Evolutionary conservation across 2,113 vertebrate species (phyloP), one percentile per base, ranked within the genome.

Genomic region (Microcebus lehilahytsara): DNA sequence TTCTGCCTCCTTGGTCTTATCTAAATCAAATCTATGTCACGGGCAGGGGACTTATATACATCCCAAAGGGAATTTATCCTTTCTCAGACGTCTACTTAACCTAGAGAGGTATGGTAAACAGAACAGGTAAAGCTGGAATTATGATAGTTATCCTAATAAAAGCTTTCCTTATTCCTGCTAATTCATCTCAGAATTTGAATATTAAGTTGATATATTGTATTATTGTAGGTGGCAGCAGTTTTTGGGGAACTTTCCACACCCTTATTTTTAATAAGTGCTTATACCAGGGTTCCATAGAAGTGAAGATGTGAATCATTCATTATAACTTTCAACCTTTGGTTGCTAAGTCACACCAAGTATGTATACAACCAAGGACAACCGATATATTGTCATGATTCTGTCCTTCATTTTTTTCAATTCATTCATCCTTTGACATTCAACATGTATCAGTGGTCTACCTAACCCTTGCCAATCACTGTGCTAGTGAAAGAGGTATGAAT

Each of bases 1-100:
- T 51, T 13, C 20, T 30, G 34, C 25, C 20, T 95, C 75, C 25
- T 25, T 25, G 25, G 80, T 80, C 9, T 71, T 34, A 79, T 77
- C n/a, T 88, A 56, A 89, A 84, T 11, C n/a, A 87, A 80, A 87
- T 62, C 87, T 77, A 56, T 17, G 16, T 96, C 46, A 53, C 19
- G 42, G 9, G 9, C 66, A 49, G 4, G 40, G 30, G 23, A 13
- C 6, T 19, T 72, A 20, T 5, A 67, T 0, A 40, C 17, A 80
- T 85, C 19, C 85, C 56, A 40, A 23, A 77, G 12, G 67, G 40
- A 87, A 74, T 74, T 92, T 81, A 58, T 23, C 32, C 40, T 86
- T 96, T 89, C 77, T 88, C 49, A 84, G 58, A 86, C 69, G 58
- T 58, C 42, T 88, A 42, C 46, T 92, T 89, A 53, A 71, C 69